These are phyloP conservation scores for Tetragnatha versicolor DNA, from an alignment of 1,140 invertebrate species.

Conservation along the genomic window DNA sequence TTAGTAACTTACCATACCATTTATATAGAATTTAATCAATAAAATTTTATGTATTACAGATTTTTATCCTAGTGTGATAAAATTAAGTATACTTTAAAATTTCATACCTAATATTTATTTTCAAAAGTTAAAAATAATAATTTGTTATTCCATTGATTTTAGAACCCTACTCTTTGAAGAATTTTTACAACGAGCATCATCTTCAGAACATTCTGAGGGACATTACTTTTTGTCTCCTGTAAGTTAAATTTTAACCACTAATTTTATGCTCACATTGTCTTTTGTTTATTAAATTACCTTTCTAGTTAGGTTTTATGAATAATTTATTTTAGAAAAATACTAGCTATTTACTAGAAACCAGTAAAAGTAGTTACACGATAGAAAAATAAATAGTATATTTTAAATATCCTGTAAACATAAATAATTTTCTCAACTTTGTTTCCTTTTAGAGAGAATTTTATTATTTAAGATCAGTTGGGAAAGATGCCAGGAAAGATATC, in stretches of 20 bases:
- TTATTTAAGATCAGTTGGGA: slow-evolving; percentile 69
- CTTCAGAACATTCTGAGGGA: slow-evolving; percentile 60
- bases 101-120: neutral
- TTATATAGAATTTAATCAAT: neutral
- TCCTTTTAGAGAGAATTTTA: slow-evolving; percentile 65
- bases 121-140: neutral
- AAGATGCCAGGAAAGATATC: slow-evolving; percentile 67
- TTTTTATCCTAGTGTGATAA: neutral
- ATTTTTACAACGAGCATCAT: slow-evolving; percentile 64
- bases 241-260: slow-evolving; percentile 12
- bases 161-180: slow-evolving; percentile 66
- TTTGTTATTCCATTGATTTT: slow-evolving; percentile 3
- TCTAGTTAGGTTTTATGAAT: no score
- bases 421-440: neutral
- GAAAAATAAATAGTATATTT: no score
- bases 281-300: no score
- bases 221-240: slow-evolving; percentile 64
- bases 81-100: neutral
- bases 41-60: neutral
- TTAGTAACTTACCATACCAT: no score
- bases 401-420: no score
- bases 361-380: no score
- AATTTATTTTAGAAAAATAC: no score
- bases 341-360: no score
- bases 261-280: no score